Evolutionary conservation across 1,140 invertebrate genomes (phyloP), one percentile per base, ranked within the genome.

Genomic region (Leptopilina clavipes): DNA sequence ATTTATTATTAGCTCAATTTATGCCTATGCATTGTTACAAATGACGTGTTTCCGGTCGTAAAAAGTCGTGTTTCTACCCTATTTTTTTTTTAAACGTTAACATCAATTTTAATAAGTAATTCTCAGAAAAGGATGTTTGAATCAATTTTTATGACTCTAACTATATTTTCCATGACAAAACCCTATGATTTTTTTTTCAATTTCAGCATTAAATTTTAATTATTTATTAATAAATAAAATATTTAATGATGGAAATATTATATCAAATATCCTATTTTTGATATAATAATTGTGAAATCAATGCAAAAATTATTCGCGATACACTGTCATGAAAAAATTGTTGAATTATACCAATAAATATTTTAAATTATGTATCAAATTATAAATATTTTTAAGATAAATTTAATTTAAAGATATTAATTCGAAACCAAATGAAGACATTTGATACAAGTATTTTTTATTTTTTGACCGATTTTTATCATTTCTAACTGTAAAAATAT

Each of bases 1-100:
- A 52, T 52, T 52, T 52, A 52, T 52, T 52, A 52, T 52, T 52
- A 17, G 48, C 48, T 52, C 17, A 52, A 52, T 52, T 52, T 52
- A 52, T 52, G 48, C 48, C 7, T 52, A n/a, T n/a, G 48, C n/a
- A 17, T 17, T 52, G 48, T 52, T 17, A 17, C 48, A 52, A 52
- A 52, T 52, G 3, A 52, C n/a, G n/a, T 52, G 6, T 52, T 52
- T 52, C 48, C 48, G 48, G 48, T 52, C 48, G 48, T 17, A 52
- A 52, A 52, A 52, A 17, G 1, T 7, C 14, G 8, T 17, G 3
- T 52, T 52, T 52, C 48, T 8, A 9, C 37, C 37, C 37, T 40
- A n/a, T n/a, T n/a, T n/a, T n/a, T n/a, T 6, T 31, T 31, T 31
- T 31, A 31, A 31, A 31, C 9, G 48, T 17, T 52, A 52, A n/a